Conservation (phyloP, 53 echinoderm and acorn worm species). For the Pentamera pediparva region DNA sequence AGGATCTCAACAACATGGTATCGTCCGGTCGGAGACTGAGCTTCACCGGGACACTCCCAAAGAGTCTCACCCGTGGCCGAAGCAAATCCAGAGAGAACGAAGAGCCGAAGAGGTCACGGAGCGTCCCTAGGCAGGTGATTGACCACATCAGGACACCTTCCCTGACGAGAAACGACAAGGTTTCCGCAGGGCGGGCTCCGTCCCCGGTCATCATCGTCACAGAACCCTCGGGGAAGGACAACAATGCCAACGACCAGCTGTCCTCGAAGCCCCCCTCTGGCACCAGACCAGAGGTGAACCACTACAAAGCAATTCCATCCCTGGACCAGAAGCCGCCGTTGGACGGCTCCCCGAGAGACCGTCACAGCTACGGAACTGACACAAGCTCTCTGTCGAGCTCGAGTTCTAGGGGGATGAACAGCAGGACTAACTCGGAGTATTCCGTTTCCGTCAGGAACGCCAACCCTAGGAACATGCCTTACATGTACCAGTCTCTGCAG, state of each 20-base stretch:
- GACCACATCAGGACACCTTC: constrained; percentile 76
- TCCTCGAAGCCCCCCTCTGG: constrained; percentile 2
- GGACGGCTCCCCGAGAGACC: not conserved
- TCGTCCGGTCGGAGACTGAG: constrained; percentile 14
- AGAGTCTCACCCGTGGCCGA: constrained; percentile 55
- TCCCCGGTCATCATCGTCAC: constrained; percentile 67
- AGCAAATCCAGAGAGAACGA: constrained; percentile 64
- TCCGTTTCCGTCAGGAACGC: constrained; percentile 6
- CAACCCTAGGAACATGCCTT: not conserved
- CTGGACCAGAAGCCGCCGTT: not conserved
- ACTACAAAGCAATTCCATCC: constrained; percentile 16
- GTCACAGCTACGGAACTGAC: constrained; percentile 21
- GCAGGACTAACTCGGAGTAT: constrained; percentile 25
- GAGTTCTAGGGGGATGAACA: constrained; percentile 32
- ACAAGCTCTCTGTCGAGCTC: constrained; percentile 38
- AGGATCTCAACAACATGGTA: constrained; percentile 5
- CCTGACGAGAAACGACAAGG: constrained; percentile 54
- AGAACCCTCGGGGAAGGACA: constrained; percentile 24
- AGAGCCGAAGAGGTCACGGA: constrained; percentile 60
- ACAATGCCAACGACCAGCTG: not conserved
- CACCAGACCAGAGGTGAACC: not conserved
- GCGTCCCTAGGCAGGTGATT: constrained; percentile 79
- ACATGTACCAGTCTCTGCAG: constrained; percentile 23
- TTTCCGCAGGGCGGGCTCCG: constrained; percentile 24
- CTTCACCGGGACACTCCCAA: constrained; percentile 40